Evolutionary conservation across 2,888 invertebrate species (phyloP), one percentile per base, ranked within the genome.

Genomic region (Campoletis raptor): DNA sequence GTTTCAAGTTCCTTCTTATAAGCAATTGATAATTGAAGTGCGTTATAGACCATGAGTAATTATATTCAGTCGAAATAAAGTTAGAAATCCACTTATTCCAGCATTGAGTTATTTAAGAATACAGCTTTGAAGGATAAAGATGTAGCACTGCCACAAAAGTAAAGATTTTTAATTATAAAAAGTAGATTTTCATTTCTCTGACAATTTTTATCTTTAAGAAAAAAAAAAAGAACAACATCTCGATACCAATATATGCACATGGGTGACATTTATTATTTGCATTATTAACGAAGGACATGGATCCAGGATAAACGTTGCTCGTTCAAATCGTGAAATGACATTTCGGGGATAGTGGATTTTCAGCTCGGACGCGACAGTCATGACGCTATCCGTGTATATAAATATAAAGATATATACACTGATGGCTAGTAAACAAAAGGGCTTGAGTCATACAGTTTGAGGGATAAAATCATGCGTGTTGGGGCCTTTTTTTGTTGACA

Each of bases 271-370:
- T 66, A 76, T 79, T 85, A 87, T 82, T 87, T 76, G 79, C 82
- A 72, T 76, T 69, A 82, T 85, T 87, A 87, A 85, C 87, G 85
- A 79, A 89, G 88, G 88, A 90, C 88, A 85, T 61, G 76, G 87
- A 87, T 89, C 88, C 80, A 85, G 81, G 85, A 66, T 83, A 74
- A 88, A 83, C 85, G 81, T 87, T 83, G 84, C 48, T 70, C 74
- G 79, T 79, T 48, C 79, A 76, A 85, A 82, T 82, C 52, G 70
- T 79, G 76, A 76, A 80, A 79, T 82, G 64, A 64, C 70, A 76
- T 87, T 86, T 85, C 76, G 79, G 45, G 73, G 54, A 70, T 81
- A 84, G 72, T 80, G 84, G 76, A 61, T 81, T 77, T 76, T 67
- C 54, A 67, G 85, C 67, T 79, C 77, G 45, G 37, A 37, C 69